Evolutionary conservation across 2,113 vertebrate species (phyloP).

Genomic region (Melanocharis versteri): DNA sequence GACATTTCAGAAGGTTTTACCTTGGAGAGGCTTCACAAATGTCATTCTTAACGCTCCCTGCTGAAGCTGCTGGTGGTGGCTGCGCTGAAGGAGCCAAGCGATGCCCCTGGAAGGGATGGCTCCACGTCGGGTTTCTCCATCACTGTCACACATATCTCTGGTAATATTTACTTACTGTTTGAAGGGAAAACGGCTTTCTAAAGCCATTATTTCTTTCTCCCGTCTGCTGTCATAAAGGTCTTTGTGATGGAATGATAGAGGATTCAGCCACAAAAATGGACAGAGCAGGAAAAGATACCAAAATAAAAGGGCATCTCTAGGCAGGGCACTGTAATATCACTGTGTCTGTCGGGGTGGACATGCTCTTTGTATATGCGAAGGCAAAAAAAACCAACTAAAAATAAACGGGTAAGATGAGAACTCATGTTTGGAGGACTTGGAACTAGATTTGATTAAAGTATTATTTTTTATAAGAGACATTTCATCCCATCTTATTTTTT

Average conservation of each 20-base stretch:
- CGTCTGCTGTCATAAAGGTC: constrained; percentile 59
- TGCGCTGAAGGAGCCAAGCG: not conserved
- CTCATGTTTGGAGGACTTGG: not conserved
- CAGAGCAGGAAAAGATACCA: not conserved
- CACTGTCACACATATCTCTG: constrained; percentile 40
- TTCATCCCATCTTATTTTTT: not conserved
- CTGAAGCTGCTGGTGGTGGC: not conserved
- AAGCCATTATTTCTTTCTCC: constrained; percentile 32
- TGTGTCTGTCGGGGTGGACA: not conserved
- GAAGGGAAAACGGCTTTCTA: constrained; percentile 67
- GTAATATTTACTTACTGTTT: constrained; percentile 61
- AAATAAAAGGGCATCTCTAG: not conserved
- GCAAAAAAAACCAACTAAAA: not conserved
- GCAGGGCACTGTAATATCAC: not conserved
- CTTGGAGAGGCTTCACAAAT: not conserved
- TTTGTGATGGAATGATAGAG: constrained; percentile 59
- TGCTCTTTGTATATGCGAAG: not conserved
- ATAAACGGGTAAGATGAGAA: not conserved
- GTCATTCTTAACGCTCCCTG: rapidly evolving
- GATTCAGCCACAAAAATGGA: constrained; percentile 24
- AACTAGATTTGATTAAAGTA: not conserved
- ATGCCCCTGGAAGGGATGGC: not conserved
- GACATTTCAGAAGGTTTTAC: not conserved
- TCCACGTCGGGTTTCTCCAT: not conserved
- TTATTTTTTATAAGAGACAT: not conserved